Conservation (phyloP, 2,888 invertebrate genomes). For the Hyles lineata region DNA sequence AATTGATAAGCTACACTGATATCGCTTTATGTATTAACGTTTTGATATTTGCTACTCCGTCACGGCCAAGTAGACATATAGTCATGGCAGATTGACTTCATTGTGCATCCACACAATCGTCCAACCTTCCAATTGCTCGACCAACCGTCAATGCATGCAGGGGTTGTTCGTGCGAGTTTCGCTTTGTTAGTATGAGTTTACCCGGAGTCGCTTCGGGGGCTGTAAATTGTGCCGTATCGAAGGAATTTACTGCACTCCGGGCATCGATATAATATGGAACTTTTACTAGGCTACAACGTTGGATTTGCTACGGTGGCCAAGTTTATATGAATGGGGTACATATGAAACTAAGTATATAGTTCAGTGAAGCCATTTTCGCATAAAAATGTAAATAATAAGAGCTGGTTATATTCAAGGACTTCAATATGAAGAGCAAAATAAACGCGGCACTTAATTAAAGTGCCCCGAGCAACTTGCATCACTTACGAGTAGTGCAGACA, state of each 20-base stretch:
- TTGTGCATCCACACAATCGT: constrained; percentile 21
- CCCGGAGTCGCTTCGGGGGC: not conserved
- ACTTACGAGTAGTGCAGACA: not conserved
- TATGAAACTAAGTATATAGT: not conserved
- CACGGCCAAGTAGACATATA: constrained; percentile 1
- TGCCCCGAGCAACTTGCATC: not conserved
- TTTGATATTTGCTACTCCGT: not conserved
- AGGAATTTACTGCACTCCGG: not conserved
- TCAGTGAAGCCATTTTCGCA: not conserved
- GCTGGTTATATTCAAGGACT: not conserved
- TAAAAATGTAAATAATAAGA: not conserved
- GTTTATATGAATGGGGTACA: not conserved
- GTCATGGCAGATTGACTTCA: constrained; percentile 6
- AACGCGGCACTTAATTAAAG: not conserved
- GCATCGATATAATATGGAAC: not conserved
- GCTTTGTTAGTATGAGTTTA: not conserved
- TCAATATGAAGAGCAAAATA: not conserved
- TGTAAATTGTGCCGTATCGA: not conserved
- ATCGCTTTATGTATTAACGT: not conserved
- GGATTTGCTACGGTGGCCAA: not conserved
- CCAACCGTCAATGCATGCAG: constrained; percentile 1
- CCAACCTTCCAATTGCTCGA: constrained; percentile 8
- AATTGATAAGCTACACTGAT: not conserved
- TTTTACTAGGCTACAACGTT: not conserved
- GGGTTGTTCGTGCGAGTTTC: not conserved